phyloP scores from a whole-genome alignment of 1,140 invertebrate genomes.

The Oryctes rhinoceros region DNA sequence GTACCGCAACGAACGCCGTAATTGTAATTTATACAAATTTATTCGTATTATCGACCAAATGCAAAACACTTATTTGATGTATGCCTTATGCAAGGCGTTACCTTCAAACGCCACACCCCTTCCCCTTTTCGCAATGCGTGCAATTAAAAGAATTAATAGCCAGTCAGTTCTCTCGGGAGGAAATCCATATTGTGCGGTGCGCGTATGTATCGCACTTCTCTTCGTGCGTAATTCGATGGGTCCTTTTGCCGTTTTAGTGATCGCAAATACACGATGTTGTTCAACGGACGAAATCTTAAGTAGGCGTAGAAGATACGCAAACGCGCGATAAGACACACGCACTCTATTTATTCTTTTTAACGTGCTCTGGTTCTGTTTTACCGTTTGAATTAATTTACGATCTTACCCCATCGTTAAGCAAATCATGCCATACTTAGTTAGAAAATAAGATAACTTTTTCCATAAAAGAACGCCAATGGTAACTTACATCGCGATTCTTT shows the following conservation, averaged over 20 bases:
- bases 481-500: too few relatives aligned
- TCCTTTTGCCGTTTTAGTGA: background rate
- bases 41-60: constrained; percentile 30
- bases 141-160: constrained; percentile 36
- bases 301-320: too few relatives aligned
- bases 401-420: too few relatives aligned
- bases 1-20: background rate
- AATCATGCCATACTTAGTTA: too few relatives aligned
- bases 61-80: constrained; percentile 33
- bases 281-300: too few relatives aligned
- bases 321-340: too few relatives aligned
- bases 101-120: constrained; percentile 34
- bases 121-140: background rate
- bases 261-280: too few relatives aligned
- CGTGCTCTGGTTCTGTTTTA: too few relatives aligned
- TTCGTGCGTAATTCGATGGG: background rate
- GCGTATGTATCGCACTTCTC: background rate
- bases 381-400: too few relatives aligned
- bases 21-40: constrained; percentile 36
- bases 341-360: too few relatives aligned
- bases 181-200: background rate
- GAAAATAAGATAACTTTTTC: too few relatives aligned
- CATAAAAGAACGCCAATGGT: too few relatives aligned
- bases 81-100: constrained; percentile 23
- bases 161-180: constrained; percentile 20